A percentile compares a stretch with the other conserved stretches of the same genome.
phyloP scores from a whole-genome alignment of 2,888 invertebrate species.

The Drosophila prolongata region DNA sequence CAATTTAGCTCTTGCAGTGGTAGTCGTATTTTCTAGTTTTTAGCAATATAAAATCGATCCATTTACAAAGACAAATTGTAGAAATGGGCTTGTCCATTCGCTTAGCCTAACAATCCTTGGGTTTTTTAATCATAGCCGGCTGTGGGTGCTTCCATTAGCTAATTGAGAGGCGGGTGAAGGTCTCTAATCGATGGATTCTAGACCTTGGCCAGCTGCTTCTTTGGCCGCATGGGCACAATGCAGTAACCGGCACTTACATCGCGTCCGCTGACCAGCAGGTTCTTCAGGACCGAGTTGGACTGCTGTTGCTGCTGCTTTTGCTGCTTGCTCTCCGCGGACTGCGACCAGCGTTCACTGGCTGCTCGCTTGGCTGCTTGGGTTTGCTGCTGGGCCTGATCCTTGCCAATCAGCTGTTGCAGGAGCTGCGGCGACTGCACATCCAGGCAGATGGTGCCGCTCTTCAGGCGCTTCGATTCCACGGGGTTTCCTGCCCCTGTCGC shows the following conservation, averaged over 20 bases:
- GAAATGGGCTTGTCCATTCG: conserved; percentile 64
- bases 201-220: conserved; percentile 84
- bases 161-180: conserved; percentile 51
- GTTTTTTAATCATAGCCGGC: conserved; percentile 42
- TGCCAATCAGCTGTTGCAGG: conserved; percentile 87
- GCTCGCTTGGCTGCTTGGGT: conserved; percentile 84
- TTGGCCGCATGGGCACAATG: conserved; percentile 89
- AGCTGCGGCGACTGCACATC: conserved; percentile 85
- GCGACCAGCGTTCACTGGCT: conserved; percentile 61
- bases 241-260: conserved; percentile 97
- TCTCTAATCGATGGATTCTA: conserved; percentile 58
- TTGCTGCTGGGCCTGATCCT: conserved; percentile 80
- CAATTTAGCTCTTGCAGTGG: conserved; percentile 3
- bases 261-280: conserved; percentile 97
- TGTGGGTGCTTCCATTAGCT: conserved; percentile 45
- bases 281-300: conserved; percentile 91
- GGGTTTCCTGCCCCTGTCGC: conserved; percentile 53
- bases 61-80: conserved; percentile 83
- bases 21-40: conserved; percentile 8
- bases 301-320: conserved; percentile 68
- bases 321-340: conserved; percentile 75
- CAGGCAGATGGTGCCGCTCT: conserved; percentile 69
- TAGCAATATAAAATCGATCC: conserved; percentile 83
- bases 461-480: conserved; percentile 81
- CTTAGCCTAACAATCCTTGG: conserved; percentile 41